These are phyloP conservation scores for Gonioctena quinquepunctata DNA, from an alignment of 1,140 invertebrate species.

Conservation along the genomic window DNA sequence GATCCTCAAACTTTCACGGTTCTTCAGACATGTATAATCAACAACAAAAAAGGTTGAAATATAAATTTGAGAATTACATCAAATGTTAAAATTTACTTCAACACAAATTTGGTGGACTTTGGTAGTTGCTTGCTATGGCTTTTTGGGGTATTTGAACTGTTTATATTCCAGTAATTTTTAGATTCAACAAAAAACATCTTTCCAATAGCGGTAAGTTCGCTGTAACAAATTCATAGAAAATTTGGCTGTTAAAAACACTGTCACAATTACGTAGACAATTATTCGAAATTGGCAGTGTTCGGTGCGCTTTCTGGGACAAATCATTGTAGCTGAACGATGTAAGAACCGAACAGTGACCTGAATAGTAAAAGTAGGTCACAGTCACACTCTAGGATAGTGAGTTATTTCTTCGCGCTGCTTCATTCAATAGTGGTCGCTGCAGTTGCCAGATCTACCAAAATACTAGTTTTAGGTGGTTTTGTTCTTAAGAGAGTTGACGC, in stretches of 20 bases:
- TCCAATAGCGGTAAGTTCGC: background rate
- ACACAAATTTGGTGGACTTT: no score
- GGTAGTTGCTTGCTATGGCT: no score
- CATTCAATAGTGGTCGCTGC: background rate
- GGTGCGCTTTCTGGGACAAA: slow-evolving; percentile 32
- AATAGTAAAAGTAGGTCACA: slow-evolving; percentile 34
- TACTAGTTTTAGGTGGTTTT: no score
- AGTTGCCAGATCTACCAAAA: background rate
- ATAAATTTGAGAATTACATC: no score
- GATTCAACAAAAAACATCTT: background rate
- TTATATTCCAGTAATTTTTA: no score
- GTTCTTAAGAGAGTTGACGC: no score
- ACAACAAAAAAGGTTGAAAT: no score
- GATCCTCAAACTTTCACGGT: no score
- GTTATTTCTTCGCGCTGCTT: slow-evolving; percentile 14
- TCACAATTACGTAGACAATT: slow-evolving; percentile 8
- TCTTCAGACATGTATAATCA: no score
- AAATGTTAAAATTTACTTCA: no score
- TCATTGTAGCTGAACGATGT: slow-evolving; percentile 29
- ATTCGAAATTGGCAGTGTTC: slow-evolving; percentile 12
- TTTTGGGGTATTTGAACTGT: no score
- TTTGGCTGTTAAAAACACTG: background rate
- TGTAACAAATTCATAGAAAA: background rate
- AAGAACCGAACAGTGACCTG: slow-evolving; percentile 35
- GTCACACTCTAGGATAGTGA: slow-evolving; percentile 33